These are phyloP conservation scores for Hystrix brachyura DNA, from an alignment of 2,113 vertebrate species.

Conservation along the genomic window DNA sequence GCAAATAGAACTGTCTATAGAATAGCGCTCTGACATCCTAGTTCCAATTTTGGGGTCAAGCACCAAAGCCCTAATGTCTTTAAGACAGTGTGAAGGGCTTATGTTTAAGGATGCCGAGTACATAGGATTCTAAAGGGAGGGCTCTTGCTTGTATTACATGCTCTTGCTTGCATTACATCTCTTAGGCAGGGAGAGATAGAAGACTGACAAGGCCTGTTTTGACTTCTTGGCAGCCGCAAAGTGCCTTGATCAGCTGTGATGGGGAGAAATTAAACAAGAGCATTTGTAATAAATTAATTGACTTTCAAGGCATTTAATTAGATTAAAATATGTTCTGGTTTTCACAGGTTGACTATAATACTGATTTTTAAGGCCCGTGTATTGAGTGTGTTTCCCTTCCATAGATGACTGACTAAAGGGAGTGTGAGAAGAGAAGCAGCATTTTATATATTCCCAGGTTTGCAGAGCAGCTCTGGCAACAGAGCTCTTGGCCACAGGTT, in stretches of 20 bases:
- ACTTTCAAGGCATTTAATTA: constrained; percentile 45
- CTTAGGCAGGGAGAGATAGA: not conserved
- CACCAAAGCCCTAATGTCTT: not conserved
- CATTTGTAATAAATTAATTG: constrained; percentile 10
- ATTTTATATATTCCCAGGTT: too few relatives aligned
- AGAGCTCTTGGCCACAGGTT: not conserved
- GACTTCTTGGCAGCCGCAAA: not conserved
- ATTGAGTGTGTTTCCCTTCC: constrained; percentile 6
- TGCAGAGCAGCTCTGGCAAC: not conserved
- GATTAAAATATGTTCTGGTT: constrained; percentile 30
- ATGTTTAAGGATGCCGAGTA: not conserved
- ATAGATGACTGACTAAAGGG: not conserved
- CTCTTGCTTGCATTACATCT: not conserved
- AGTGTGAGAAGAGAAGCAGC: not conserved
- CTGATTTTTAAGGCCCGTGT: not conserved
- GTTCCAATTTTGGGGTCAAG: not conserved
- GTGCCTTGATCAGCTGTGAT: not conserved
- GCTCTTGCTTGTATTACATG: not conserved
- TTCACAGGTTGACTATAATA: constrained; percentile 19
- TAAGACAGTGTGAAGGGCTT: not conserved
- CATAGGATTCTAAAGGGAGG: not conserved
- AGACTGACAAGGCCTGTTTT: not conserved
- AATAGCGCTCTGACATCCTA: not conserved
- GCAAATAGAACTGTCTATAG: not conserved
- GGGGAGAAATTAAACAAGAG: not conserved